Conservation (phyloP, 1,140 invertebrate species). For the Diorhabda sublineata region DNA sequence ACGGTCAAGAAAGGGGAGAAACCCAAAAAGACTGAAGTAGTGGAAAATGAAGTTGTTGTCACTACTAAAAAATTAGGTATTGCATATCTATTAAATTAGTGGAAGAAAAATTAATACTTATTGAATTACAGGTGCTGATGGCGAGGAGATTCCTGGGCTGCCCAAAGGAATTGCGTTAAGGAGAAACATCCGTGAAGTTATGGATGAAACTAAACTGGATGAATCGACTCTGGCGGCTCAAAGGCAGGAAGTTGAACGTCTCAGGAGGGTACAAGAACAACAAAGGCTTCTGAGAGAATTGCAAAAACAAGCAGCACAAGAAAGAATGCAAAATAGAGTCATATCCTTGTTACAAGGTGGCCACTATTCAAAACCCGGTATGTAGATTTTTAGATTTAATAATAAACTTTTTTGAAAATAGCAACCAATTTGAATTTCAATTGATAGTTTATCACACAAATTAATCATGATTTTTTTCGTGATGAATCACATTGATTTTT, state of each 20-base stretch:
- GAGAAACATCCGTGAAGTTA: conserved; percentile 84
- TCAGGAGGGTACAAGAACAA: conserved; percentile 77
- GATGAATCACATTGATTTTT: too few relatives aligned
- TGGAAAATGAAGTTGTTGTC: conserved; percentile 41
- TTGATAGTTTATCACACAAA: too few relatives aligned
- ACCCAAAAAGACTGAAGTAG: conserved; percentile 38
- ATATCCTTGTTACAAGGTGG: conserved; percentile 66
- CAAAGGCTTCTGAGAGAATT: conserved; percentile 75
- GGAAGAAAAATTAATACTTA: background rate
- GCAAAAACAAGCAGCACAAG: conserved; percentile 66
- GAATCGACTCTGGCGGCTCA: conserved; percentile 88
- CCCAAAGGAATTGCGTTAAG: conserved; percentile 65
- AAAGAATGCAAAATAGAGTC: conserved; percentile 63
- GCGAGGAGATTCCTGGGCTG: conserved; percentile 34
- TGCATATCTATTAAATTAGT: background rate
- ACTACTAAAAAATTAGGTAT: conserved; percentile 42
- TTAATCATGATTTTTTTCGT: too few relatives aligned
- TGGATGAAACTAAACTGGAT: conserved; percentile 88
- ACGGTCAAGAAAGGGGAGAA: conserved; percentile 45
- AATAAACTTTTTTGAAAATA: too few relatives aligned
- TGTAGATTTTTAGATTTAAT: conserved; percentile 3
- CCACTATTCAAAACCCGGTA: conserved; percentile 47
- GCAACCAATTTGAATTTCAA: too few relatives aligned
- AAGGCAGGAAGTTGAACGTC: conserved; percentile 84
- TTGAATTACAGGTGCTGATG: conserved; percentile 24